Base-by-base conservation (phyloP, 2,113 vertebrate genomes). In the Actenoides lindsayi region DNA sequence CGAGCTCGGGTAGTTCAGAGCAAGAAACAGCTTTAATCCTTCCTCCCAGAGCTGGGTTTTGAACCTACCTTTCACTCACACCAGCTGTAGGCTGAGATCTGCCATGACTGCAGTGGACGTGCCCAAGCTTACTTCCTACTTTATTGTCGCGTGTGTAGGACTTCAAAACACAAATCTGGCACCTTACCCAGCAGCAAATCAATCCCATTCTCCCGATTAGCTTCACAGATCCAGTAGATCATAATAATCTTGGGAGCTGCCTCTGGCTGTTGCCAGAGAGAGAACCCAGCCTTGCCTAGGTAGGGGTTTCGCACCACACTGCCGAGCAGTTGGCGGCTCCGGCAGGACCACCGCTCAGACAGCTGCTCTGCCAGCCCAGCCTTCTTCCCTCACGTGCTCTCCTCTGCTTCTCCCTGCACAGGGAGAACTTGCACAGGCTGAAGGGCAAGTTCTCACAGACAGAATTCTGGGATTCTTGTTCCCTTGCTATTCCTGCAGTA, bases 181-280 rank as follows among this genome's bases (percentile, higher is more conserved):
- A 70, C 35, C 41, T 42, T 44, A 48, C 30, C 77, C 68, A 14
- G 69, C 59, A 73, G 73, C 68, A 87, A 81, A 56, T 67, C 63
- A 4, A 35, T 57, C 35, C 19, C 19, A 0, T 46, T 50, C 64
- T 57, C 25, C 60, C 3, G 6, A 30, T 21, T 24, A 51, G 20
- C n/a, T 42, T 37, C 30, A 4, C 4, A 2, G 56, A 21, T 13
- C 28, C 39, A 5, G 67, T 0, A 24, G 59, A 14, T 20, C 1
- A 1, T 2, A 8, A 25, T 3, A 8, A 2, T 5, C 51, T 4
- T 3, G 5, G 50, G 67, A 53, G 39, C 65, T 33, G 91, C 53
- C n/a, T 48, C 35, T 1, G 81, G 27, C 44, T 5, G 1, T 13
- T 16, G 44, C n/a, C n/a, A 46, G 70, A n/a, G 65, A 19, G 12